phyloP scores from a whole-genome alignment of 2,797 vertebrate genomes.

The Rallus crepitans region DNA sequence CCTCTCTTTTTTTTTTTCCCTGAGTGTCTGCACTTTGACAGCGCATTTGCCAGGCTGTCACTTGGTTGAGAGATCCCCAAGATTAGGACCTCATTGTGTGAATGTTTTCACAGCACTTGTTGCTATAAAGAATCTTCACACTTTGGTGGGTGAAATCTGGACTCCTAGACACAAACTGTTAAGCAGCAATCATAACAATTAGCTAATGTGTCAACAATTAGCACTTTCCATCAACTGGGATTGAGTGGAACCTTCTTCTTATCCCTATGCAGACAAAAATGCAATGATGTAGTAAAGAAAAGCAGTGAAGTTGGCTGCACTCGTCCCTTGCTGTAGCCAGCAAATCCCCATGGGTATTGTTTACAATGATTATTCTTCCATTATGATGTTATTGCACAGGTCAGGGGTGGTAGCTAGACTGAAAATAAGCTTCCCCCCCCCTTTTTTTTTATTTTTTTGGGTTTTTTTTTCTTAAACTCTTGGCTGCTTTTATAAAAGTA shows the following conservation, averaged over 20 bases:
- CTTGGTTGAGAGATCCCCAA: slow-evolving; percentile 78
- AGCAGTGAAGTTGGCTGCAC: slow-evolving; percentile 78
- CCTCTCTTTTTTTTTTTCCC: slow-evolving; percentile 48
- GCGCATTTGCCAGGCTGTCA: slow-evolving; percentile 78
- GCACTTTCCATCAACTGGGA: slow-evolving; percentile 83
- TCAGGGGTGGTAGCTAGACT: slow-evolving; percentile 74
- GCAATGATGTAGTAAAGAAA: slow-evolving; percentile 85
- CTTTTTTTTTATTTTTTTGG: background rate
- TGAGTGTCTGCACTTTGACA: slow-evolving; percentile 79
- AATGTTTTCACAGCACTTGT: slow-evolving; percentile 84
- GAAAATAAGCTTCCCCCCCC: slow-evolving; percentile 76
- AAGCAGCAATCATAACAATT: slow-evolving; percentile 90
- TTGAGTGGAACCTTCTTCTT: slow-evolving; percentile 83
- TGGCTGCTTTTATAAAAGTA: slow-evolving; percentile 76
- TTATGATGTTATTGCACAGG: slow-evolving; percentile 84
- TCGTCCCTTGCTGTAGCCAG: slow-evolving; percentile 72
- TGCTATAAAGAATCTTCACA: slow-evolving; percentile 86
- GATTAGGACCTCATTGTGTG: slow-evolving; percentile 85
- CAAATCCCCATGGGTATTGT: slow-evolving; percentile 79
- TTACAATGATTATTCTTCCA: slow-evolving; percentile 86
- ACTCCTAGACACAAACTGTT: slow-evolving; percentile 81
- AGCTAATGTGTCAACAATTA: slow-evolving; percentile 90
- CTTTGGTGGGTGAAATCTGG: slow-evolving; percentile 86
- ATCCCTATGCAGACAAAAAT: slow-evolving; percentile 84
- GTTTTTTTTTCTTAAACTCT: slow-evolving; percentile 33